These are phyloP conservation scores for Lathamus discolor DNA, from an alignment of 2,113 vertebrate genomes.

Conservation along the genomic window DNA sequence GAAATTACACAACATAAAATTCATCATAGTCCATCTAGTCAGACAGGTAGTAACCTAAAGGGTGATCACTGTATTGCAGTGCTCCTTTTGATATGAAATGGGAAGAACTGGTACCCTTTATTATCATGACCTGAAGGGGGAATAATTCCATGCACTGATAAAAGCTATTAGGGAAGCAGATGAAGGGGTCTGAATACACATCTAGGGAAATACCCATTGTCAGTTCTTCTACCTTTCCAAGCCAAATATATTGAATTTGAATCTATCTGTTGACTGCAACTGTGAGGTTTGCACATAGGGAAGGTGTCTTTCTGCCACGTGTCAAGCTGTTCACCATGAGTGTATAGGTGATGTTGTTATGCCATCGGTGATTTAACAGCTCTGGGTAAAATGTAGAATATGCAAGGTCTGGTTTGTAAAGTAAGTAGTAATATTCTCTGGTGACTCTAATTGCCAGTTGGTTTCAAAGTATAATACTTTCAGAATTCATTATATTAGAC, in stretches of 20 bases:
- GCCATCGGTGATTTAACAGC: not conserved
- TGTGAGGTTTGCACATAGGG: not conserved
- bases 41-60: not conserved
- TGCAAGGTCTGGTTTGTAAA: not conserved
- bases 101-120: not conserved
- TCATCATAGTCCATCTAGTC: not conserved
- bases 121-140: fast-evolving
- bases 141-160: not conserved
- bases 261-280: not conserved
- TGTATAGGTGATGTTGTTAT: not conserved
- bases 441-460: not conserved
- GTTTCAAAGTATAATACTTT: not conserved
- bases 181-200: not conserved
- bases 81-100: not conserved
- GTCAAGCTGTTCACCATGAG: not conserved
- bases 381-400: not conserved
- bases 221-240: not conserved
- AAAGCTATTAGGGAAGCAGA: not conserved
- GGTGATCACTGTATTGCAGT: not conserved
- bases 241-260: not conserved
- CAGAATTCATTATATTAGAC: not conserved
- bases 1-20: not conserved
- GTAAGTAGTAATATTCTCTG: not conserved
- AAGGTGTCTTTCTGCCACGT: not conserved
- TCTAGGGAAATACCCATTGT: not conserved